These are phyloP conservation scores for Diorhabda sublineata DNA, from an alignment of 1,140 invertebrate genomes.

Conservation along the genomic window DNA sequence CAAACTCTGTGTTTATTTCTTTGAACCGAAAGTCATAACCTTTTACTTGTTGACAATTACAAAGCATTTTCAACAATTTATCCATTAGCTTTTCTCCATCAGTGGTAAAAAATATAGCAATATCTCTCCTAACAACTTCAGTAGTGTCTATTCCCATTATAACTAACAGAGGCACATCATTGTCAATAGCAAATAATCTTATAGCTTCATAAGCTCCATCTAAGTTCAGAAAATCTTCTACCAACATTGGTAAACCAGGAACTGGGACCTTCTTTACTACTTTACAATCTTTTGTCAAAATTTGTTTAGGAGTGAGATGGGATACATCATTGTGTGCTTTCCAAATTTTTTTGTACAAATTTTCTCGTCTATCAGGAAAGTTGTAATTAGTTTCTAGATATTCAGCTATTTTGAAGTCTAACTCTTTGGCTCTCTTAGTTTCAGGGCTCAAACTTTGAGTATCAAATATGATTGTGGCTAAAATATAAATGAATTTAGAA, in stretches of 20 bases:
- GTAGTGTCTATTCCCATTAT: constrained; percentile 54
- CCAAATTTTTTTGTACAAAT: constrained; percentile 42
- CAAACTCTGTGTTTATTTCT: constrained; percentile 35
- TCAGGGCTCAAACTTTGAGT: constrained; percentile 63
- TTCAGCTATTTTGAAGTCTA: constrained; percentile 55
- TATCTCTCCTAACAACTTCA: constrained; percentile 49
- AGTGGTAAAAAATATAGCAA: constrained; percentile 49
- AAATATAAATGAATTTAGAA: constrained; percentile 24
- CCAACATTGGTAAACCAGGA: constrained; percentile 51
- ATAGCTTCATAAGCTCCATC: constrained; percentile 46
- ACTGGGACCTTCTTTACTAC: constrained; percentile 46
- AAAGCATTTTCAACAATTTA: constrained; percentile 29
- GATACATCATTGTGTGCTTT: constrained; percentile 49
- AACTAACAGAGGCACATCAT: constrained; percentile 45
- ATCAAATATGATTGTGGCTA: constrained; percentile 72
- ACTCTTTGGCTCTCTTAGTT: constrained; percentile 57
- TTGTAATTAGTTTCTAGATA: constrained; percentile 48
- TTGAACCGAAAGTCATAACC: constrained; percentile 38
- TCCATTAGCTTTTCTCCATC: constrained; percentile 26
- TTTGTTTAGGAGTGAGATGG: constrained; percentile 44
- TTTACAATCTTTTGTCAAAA: constrained; percentile 52
- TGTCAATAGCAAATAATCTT: constrained; percentile 48
- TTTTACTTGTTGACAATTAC: constrained; percentile 36
- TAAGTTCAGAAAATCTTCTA: constrained; percentile 52
- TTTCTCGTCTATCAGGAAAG: constrained; percentile 38